phyloP scores from a whole-genome alignment of 2,113 vertebrate species.

The Clarias batrachus region DNA sequence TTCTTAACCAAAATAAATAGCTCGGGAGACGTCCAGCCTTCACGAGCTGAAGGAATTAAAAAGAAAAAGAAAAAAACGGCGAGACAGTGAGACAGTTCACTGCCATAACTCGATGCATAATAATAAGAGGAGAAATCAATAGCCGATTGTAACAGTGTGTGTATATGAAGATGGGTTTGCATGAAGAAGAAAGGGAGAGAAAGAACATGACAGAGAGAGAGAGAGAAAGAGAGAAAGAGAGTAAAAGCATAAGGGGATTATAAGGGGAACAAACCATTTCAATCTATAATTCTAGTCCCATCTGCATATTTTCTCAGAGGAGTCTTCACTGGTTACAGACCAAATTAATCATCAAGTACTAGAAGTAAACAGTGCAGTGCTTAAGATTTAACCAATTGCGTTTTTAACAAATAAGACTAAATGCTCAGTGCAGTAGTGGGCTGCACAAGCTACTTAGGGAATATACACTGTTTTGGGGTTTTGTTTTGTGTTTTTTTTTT shows the following conservation, averaged over 20 bases:
- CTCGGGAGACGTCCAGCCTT: conserved; percentile 31
- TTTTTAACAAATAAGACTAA: conserved; percentile 64
- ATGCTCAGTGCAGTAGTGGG: conserved; percentile 24
- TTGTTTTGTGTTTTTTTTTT: conserved; percentile 25
- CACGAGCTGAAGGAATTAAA: conserved; percentile 32
- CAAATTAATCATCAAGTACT: conserved; percentile 67
- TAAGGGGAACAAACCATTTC: conserved; percentile 32
- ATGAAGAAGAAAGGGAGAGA: conserved; percentile 35
- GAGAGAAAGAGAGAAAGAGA: not conserved
- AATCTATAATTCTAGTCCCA: conserved; percentile 53
- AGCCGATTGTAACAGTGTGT: conserved; percentile 27
- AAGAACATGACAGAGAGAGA: conserved; percentile 33
- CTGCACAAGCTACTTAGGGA: conserved; percentile 38
- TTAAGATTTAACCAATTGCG: conserved; percentile 70
- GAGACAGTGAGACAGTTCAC: conserved; percentile 41
- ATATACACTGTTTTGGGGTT: conserved; percentile 18
- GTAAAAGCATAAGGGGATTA: not conserved
- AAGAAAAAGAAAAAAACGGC: not conserved
- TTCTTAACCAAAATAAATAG: conserved; percentile 63
- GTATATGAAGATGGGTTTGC: not conserved
- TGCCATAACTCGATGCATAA: conserved; percentile 48
- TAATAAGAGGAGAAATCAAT: conserved; percentile 49
- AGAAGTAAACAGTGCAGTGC: conserved; percentile 59
- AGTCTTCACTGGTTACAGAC: conserved; percentile 62
- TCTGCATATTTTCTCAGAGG: conserved; percentile 61